Conservation (phyloP, 2,888 invertebrate genomes). For the Sminthurides aquaticus region DNA sequence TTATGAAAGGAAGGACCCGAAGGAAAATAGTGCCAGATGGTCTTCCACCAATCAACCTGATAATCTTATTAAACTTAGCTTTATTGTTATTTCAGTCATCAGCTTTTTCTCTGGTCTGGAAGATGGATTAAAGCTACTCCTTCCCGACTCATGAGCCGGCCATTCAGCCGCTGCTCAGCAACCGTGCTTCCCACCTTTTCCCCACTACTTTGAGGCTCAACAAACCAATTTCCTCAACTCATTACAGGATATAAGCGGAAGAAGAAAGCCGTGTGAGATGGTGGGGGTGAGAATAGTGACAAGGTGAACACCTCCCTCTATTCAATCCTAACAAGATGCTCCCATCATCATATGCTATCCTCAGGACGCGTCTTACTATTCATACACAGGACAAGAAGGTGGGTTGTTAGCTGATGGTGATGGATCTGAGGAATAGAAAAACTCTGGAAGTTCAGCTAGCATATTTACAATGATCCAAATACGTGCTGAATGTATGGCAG, state of each 20-base stretch:
- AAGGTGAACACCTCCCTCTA: neutral
- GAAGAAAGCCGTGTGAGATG: neutral
- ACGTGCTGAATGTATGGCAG: too few species aligned
- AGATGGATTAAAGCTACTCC: too few species aligned
- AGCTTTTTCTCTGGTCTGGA: neutral
- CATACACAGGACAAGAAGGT: too few species aligned
- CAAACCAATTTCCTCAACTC: conserved; percentile 22
- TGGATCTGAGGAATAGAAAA: too few species aligned
- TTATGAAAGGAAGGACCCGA: neutral
- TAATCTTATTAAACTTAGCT: conserved; percentile 26
- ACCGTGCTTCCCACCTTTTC: neutral
- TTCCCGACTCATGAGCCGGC: too few species aligned
- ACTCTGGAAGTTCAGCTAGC: too few species aligned
- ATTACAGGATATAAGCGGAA: conserved; percentile 21
- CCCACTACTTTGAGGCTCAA: neutral
- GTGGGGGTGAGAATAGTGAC: neutral
- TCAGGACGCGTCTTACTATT: too few species aligned
- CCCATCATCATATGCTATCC: too few species aligned
- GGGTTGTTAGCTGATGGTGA: too few species aligned
- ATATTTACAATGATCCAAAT: too few species aligned
- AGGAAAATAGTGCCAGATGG: conserved; percentile 20
- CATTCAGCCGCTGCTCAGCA: neutral
- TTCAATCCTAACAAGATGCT: neutral
- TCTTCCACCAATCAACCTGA: conserved; percentile 17
- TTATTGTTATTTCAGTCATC: conserved; percentile 27